Evolutionary conservation across 2,113 vertebrate species (phyloP).

Genomic region (Tragulus kanchil): DNA sequence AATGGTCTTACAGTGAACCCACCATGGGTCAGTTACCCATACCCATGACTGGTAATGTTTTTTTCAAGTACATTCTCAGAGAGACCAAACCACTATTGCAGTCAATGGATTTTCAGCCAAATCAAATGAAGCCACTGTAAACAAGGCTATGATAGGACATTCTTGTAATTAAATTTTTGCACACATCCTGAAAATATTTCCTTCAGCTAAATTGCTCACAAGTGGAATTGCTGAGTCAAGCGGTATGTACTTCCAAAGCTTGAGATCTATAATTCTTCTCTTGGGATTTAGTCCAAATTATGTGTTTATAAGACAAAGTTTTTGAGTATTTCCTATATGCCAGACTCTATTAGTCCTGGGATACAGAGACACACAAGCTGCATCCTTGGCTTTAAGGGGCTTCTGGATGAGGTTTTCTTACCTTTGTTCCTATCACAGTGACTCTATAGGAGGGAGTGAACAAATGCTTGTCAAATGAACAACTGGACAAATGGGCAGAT

Average conservation of each 20-base stretch:
- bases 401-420: not conserved
- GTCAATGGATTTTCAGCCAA: not conserved
- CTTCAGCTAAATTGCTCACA: constrained; percentile 64
- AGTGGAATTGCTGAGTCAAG: constrained; percentile 57
- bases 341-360: not conserved
- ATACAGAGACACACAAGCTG: not conserved
- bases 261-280: constrained; percentile 18
- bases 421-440: not conserved
- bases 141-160: not conserved
- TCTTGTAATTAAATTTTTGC: constrained; percentile 61
- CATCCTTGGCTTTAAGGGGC: too few relatives aligned
- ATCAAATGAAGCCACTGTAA: not conserved
- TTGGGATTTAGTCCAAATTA: constrained; percentile 1
- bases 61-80: not conserved
- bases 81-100: not conserved
- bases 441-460: not conserved
- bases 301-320: constrained; percentile 41
- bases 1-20: not conserved
- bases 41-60: not conserved
- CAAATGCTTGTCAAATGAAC: not conserved
- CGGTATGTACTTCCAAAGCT: constrained; percentile 34
- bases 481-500: not conserved
- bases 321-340: not conserved
- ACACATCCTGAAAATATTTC: constrained; percentile 56
- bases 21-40: not conserved